Evolutionary conservation across 2,888 invertebrate species (phyloP).

Genomic region (Sinohyriopsis cumingii): DNA sequence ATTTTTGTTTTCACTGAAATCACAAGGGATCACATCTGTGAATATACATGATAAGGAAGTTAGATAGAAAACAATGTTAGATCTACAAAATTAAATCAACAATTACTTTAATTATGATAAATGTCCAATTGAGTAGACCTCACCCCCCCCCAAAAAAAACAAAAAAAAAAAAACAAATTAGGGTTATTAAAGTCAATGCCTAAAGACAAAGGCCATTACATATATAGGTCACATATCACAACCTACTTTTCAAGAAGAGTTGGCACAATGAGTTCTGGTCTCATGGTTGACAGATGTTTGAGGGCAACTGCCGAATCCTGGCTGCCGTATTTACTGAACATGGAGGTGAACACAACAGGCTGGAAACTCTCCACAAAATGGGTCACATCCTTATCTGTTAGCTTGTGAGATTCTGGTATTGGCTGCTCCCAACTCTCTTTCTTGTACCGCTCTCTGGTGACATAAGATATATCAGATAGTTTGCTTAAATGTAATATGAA

Average conservation of each 20-base stretch:
- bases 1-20: no score
- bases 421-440: constrained; percentile 79
- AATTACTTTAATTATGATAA: no score
- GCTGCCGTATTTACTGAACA: constrained; percentile 83
- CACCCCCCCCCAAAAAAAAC: no score
- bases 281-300: constrained; percentile 83
- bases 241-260: constrained; percentile 82
- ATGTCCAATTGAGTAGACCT: no score
- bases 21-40: no score
- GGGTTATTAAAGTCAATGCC: no score
- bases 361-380: constrained; percentile 84
- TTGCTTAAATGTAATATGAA: no score
- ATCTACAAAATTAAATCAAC: no score
- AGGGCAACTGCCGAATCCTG: constrained; percentile 80
- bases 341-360: constrained; percentile 83
- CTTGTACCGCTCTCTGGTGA: constrained; percentile 63
- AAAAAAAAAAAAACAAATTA: no score
- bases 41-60: no score
- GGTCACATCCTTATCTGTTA: constrained; percentile 87
- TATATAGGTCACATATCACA: constrained; percentile 2
- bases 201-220: no score
- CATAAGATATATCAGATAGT: neutral
- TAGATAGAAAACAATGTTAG: no score
- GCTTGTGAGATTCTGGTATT: constrained; percentile 80
- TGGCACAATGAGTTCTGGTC: constrained; percentile 88